Percentiles rank a stretch among this genome's conserved stretches.
These are phyloP conservation scores for Apeira syringaria DNA, from an alignment of 2,888 invertebrate genomes.

Conservation along the genomic window DNA sequence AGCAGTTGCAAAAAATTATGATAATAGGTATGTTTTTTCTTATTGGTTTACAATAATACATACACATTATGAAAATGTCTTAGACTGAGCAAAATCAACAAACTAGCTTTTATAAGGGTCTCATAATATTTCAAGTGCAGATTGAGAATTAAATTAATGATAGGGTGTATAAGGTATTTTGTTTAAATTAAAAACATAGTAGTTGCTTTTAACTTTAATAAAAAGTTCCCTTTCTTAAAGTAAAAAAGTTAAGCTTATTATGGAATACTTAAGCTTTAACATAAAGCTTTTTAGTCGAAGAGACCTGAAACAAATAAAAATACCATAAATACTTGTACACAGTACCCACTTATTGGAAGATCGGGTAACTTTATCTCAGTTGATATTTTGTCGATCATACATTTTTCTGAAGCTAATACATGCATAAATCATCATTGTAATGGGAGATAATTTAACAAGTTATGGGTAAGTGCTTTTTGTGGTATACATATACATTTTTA, in stretches of 20 bases:
- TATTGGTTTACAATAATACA: too few relatives aligned
- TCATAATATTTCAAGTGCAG: too few relatives aligned
- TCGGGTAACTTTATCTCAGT: slow-evolving; percentile 57
- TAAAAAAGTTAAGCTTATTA: slow-evolving; percentile 75
- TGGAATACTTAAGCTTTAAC: slow-evolving; percentile 71
- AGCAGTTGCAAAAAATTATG: too few relatives aligned
- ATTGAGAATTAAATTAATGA: too few relatives aligned
- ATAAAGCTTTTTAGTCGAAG: slow-evolving; percentile 87
- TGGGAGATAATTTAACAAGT: too few relatives aligned
- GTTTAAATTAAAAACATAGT: slow-evolving; percentile 21
- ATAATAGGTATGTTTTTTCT: too few relatives aligned
- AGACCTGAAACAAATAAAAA: slow-evolving; percentile 86
- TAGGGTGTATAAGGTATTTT: too few relatives aligned
- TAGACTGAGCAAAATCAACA: too few relatives aligned
- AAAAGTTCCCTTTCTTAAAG: slow-evolving; percentile 71
- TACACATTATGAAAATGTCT: too few relatives aligned
- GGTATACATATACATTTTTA: too few relatives aligned
- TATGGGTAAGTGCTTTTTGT: too few relatives aligned
- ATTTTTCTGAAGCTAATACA: slow-evolving; percentile 85
- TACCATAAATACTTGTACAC: slow-evolving; percentile 3
- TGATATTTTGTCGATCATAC: slow-evolving; percentile 54
- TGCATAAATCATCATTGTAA: slow-evolving; percentile 49
- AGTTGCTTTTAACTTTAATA: slow-evolving; percentile 55
- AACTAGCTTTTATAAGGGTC: too few relatives aligned
- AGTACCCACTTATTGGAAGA: background rate